A percentile compares a stretch with the other conserved stretches of the same genome.
phyloP scores from a whole-genome alignment of 2,888 invertebrate species.

The Euphydryas editha region DNA sequence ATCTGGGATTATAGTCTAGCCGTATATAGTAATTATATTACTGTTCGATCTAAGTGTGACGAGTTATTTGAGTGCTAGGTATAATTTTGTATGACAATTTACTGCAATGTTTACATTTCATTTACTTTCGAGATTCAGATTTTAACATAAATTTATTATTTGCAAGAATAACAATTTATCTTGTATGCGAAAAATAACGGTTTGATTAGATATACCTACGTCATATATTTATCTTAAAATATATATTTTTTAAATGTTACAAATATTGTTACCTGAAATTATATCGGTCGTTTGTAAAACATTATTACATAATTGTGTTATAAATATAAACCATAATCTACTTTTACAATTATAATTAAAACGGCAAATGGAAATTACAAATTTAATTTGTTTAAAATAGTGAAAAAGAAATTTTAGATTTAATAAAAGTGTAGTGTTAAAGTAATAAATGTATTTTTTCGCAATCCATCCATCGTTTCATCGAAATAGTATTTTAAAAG shows the following conservation, averaged over 20 bases:
- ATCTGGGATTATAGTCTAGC: conserved; percentile 26
- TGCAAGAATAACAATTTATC: neutral
- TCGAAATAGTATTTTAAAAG: conserved; percentile 6
- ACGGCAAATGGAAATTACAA: no score
- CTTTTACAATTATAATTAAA: no score
- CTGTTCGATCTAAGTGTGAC: conserved; percentile 7
- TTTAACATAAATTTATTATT: neutral
- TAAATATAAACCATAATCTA: no score
- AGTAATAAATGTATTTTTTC: neutral
- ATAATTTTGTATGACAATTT: neutral
- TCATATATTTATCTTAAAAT: no score
- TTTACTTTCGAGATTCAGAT: neutral
- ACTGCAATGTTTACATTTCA: neutral
- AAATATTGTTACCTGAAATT: no score
- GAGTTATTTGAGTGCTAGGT: neutral
- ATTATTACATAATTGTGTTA: no score
- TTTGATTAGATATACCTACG: no score
- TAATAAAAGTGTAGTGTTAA: neutral
- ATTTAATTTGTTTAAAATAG: neutral
- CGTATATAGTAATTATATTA: conserved; percentile 29
- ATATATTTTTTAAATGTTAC: no score
- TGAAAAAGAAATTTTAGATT: neutral
- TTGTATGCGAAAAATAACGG: no score
- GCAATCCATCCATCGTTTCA: conserved; percentile 1
- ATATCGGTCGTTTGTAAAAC: no score